Percentiles rank a stretch among this genome's conserved stretches.
Evolutionary conservation across 2,888 invertebrate species (phyloP).

Genomic region (Pardosa pseudoannulata): DNA sequence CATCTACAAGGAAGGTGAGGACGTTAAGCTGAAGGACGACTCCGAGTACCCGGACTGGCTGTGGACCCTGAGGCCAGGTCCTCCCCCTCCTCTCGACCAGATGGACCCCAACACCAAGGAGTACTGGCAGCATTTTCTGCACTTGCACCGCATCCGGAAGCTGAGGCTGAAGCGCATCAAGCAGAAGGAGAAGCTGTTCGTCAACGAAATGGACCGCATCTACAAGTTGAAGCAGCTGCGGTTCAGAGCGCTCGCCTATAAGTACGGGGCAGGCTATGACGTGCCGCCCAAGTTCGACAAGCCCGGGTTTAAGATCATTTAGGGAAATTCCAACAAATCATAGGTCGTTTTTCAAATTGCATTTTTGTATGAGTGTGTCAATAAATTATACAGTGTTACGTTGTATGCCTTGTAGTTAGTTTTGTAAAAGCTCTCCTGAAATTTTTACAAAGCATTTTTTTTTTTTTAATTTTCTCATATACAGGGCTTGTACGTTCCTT

Average conservation of each 20-base stretch:
- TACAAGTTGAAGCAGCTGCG: conserved; percentile 46
- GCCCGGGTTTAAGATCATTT: conserved; percentile 42
- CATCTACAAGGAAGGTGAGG: conserved; percentile 86
- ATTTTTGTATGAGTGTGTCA: no score
- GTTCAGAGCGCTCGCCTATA: conserved; percentile 66
- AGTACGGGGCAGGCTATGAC: conserved; percentile 64
- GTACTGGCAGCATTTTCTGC: conserved; percentile 85
- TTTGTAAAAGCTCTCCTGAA: no score
- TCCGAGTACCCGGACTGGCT: conserved; percentile 95
- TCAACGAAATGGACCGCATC: conserved; percentile 54
- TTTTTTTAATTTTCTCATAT: no score
- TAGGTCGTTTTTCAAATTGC: no score
- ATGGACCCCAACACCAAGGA: conserved; percentile 86
- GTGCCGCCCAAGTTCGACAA: conserved; percentile 47
- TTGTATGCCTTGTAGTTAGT: no score
- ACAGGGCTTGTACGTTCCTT: no score
- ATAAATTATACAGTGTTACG: no score
- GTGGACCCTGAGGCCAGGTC: conserved; percentile 85
- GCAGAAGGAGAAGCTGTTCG: conserved; percentile 24
- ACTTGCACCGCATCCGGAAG: conserved; percentile 25
- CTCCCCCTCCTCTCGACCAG: conserved; percentile 83
- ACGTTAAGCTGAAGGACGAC: conserved; percentile 85
- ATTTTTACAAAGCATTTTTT: no score
- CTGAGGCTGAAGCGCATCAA: conserved; percentile 5
- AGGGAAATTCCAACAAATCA: no score